phyloP scores from a whole-genome alignment of 2,888 invertebrate genomes.

The Cephus pygmeus region DNA sequence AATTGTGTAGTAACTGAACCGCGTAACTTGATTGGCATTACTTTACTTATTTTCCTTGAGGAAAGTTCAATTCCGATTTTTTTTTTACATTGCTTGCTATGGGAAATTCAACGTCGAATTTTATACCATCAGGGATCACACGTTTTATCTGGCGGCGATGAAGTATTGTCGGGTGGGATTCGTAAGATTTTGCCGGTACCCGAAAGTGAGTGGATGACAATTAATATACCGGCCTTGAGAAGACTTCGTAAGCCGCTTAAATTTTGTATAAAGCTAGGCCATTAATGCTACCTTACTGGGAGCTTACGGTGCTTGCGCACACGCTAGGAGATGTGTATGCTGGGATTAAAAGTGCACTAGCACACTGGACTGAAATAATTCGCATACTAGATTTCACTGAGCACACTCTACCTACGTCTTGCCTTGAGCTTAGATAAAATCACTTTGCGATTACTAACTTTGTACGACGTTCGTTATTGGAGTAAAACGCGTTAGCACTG shows the following conservation, averaged over 20 bases:
- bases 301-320: slow-evolving; percentile 37
- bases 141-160: neutral
- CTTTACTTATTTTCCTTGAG: neutral
- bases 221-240: slow-evolving; percentile 29
- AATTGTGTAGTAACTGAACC: neutral
- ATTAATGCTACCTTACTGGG: slow-evolving; percentile 41
- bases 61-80: neutral
- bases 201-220: slow-evolving; percentile 22
- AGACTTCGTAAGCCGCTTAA: slow-evolving; percentile 44
- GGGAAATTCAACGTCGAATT: slow-evolving; percentile 29
- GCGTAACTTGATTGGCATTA: neutral
- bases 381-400: neutral
- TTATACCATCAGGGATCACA: slow-evolving; percentile 24
- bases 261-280: slow-evolving; percentile 45
- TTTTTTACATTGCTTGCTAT: neutral
- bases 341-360: slow-evolving; percentile 28
- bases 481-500: neutral
- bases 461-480: neutral
- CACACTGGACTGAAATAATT: neutral
- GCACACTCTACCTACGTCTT: neutral
- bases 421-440: neutral
- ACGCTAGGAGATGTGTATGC: slow-evolving; percentile 20
- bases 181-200: neutral
- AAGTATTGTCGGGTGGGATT: neutral
- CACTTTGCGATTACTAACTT: neutral